phyloP scores from a whole-genome alignment of 2,888 invertebrate species.

The Pollenia griseotomentosa region DNA sequence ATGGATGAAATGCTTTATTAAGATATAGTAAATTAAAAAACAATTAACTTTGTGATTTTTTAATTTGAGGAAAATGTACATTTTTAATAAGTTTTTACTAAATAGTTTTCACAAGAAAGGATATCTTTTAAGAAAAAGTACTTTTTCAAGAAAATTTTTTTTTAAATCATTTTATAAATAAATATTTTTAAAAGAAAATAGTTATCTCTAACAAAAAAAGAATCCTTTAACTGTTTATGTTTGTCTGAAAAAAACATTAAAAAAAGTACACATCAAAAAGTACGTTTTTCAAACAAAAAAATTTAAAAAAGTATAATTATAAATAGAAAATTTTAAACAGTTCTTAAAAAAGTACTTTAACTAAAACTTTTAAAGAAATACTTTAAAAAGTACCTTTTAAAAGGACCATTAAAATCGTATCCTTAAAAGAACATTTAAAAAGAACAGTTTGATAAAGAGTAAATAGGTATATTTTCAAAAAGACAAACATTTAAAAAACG shows the following conservation, averaged over 20 bases:
- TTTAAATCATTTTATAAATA: neutral
- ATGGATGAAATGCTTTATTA: no score
- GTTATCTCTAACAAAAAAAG: neutral
- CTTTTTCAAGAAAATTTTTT: neutral
- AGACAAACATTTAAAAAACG: no score
- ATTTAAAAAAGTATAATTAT: neutral
- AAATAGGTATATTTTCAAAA: neutral
- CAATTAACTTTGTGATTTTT: no score
- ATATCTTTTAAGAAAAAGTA: neutral
- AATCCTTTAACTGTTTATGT: neutral
- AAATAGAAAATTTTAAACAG: neutral
- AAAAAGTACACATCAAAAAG: neutral
- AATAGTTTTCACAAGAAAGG: no score
- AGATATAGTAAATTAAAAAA: no score
- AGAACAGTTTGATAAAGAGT: neutral
- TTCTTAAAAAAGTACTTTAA: neutral
- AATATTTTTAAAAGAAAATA: neutral
- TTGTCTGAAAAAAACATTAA: no score
- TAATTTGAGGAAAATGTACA: no score
- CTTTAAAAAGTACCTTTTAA: no score
- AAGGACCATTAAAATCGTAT: neutral
- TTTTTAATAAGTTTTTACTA: no score
- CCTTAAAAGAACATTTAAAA: neutral
- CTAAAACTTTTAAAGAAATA: neutral
- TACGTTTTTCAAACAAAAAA: neutral